Evolutionary conservation across 2,888 invertebrate species (phyloP).

Genomic region (Pachymerium ferrugineum): DNA sequence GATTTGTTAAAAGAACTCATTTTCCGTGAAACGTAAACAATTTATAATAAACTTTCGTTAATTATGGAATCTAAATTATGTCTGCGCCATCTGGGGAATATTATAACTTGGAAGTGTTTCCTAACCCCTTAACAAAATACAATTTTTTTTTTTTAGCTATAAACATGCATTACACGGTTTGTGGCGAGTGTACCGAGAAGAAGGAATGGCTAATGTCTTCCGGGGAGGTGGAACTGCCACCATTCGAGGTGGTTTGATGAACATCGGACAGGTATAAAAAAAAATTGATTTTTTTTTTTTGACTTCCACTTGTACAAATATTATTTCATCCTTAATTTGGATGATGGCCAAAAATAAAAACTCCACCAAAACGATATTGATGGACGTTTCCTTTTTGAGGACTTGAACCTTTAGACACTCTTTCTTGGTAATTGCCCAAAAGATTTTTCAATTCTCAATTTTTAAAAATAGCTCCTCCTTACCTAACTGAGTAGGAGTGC

Average conservation of each 20-base stretch:
- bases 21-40: too few species aligned
- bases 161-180: conserved; percentile 93
- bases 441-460: neutral
- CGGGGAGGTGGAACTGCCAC: conserved; percentile 88
- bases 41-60: too few species aligned
- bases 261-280: conserved; percentile 70
- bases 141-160: conserved; percentile 62
- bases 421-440: neutral
- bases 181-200: conserved; percentile 68
- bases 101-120: too few species aligned
- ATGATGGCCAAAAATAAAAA: neutral
- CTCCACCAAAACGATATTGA: neutral
- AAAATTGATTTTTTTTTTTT: too few species aligned
- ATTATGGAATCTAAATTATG: too few species aligned
- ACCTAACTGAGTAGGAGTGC: neutral
- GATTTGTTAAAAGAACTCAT: too few species aligned
- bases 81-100: too few species aligned
- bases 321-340: neutral
- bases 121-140: too few species aligned
- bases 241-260: conserved; percentile 85
- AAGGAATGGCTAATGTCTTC: conserved; percentile 75
- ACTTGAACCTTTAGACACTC: too few species aligned
- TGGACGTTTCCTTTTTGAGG: neutral
- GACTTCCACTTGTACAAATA: neutral
- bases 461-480: neutral